Evolutionary conservation across 2,888 invertebrate genomes (phyloP).

Genomic region (Prenolepis imparis): DNA sequence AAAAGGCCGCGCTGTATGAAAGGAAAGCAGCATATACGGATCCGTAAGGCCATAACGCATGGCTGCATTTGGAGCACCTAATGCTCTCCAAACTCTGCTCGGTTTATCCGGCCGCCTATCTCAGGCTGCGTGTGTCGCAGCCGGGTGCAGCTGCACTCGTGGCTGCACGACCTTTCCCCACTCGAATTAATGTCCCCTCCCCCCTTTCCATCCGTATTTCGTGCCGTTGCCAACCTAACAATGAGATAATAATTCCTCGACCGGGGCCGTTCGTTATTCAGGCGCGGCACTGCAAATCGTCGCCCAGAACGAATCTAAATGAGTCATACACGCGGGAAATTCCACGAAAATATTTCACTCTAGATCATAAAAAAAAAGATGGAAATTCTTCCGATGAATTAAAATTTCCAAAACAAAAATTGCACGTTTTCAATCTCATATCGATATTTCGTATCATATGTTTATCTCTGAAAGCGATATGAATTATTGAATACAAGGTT

Average conservation of each 20-base stretch:
- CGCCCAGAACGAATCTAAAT: background rate
- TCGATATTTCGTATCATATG: background rate
- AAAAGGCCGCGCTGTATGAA: conserved; percentile 27
- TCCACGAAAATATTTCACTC: background rate
- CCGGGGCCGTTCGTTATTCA: background rate
- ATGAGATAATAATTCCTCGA: background rate
- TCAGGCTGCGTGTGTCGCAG: conserved; percentile 19
- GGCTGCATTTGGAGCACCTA: conserved; percentile 60
- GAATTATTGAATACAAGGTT: background rate
- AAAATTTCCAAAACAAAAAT: background rate
- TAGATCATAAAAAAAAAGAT: background rate
- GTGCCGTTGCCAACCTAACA: conserved; percentile 66
- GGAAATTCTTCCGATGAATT: background rate
- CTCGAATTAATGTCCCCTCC: conserved; percentile 48
- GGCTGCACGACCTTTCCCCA: conserved; percentile 80
- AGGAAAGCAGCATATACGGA: conserved; percentile 47
- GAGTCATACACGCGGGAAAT: background rate
- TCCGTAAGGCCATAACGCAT: conserved; percentile 51
- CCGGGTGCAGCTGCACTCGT: conserved; percentile 80
- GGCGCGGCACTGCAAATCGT: background rate
- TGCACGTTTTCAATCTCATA: background rate
- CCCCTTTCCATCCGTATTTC: background rate
- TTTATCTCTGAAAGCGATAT: conserved; percentile 24
- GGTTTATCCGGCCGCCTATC: conserved; percentile 40
- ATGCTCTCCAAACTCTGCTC: conserved; percentile 52